Base-by-base conservation (phyloP, 2,888 invertebrate genomes). In the Drosophila eohydei region DNA sequence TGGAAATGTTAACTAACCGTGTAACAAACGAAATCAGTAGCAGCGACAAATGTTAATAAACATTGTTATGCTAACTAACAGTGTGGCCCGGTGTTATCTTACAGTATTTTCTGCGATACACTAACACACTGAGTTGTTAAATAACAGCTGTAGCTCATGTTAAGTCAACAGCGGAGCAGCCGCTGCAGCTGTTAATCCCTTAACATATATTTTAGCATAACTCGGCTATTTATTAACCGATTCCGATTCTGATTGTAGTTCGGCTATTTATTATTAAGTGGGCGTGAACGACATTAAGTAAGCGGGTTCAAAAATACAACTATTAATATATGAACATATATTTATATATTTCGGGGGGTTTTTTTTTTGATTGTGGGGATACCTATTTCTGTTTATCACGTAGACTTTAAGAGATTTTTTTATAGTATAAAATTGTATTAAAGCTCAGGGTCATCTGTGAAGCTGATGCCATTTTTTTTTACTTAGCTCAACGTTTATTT, bases 381-480 rank as follows among this genome's bases (percentile, higher is more conserved):
- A 11, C 48, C 48, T 6, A 32, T 14, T 12, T 32, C 11, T 7
- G 16, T 6, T 51, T 5, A 16, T 50, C 11, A 16, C 16, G 11
- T 9, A 44, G 14, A 21, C 4, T 21, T 2, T 36, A 12, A 28
- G 30, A 21, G 21, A 14, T 21, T 51, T 21, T 21, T 5, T 21
- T 9, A 36, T 36, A 26, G 8, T 21, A 7, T 34, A 12, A 12
- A 12, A 51, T 51, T 51, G 7, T 36, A 11, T 28, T 3, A 46
- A 55, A 43, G 21, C 57, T 64, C 57, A 65, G 51, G 58, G 70
- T 48, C 62, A 41, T 11, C n/a, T 32, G 26, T 44, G 38, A n/a
- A 46, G 21, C 54, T 34, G 30, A 44, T 66, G 46, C 40, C 41
- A 51, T 61, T 50, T 54, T 50, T 52, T 21, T 41, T 16, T 5